Evolutionary conservation across 2,797 vertebrate species (phyloP), one percentile per base, ranked within the genome.

Genomic region (Enteromius viviparus): DNA sequence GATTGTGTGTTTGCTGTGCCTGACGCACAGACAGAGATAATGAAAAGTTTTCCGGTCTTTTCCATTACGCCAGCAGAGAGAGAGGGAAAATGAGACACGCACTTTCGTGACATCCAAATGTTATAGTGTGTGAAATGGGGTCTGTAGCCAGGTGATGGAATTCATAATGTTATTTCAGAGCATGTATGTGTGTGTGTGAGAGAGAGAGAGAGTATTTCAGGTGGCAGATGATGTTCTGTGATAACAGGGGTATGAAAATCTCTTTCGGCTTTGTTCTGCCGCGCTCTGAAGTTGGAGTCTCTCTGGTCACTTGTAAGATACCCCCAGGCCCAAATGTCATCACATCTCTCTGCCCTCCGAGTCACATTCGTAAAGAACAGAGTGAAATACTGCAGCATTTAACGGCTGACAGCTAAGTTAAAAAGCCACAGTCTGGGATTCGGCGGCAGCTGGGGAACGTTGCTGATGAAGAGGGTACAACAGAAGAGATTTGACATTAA

Each of bases 51-150:
- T 78, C 69, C 29, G 55, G 81, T 70, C 80, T 85, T 78, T 81
- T 88, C 72, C 83, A 85, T 87, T 79, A 76, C 70, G 34, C 55
- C 34, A 62, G 62, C 29, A 64, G 76, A 78, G 83, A 82, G 76
- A 87, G 68, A 65, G 76, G 26, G 76, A 80, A 78, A 87, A 87
- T 87, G 83, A 84, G 83, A 76, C 78, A 69, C 37, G 49, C 78
- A 78, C 81, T 65, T 86, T 86, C 34, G 58, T 83, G 84, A 78
- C 68, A 75, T 85, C 81, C 77, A 80, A 86, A 83, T 79, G 70
- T 71, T 86, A 76, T 71, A 86, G 78, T 70, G n/a, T 77, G 29
- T 70, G 78, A 84, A 74, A 81, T 64, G 37, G 55, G 51, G 66
- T 76, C 72, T 81, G 85, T 75, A 78, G 49, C 74, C 74, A 69